Percentiles rank a stretch among this genome's conserved stretches.
These are phyloP conservation scores for Cybosia mesomella DNA, from an alignment of 2,888 invertebrate genomes.

Conservation along the genomic window DNA sequence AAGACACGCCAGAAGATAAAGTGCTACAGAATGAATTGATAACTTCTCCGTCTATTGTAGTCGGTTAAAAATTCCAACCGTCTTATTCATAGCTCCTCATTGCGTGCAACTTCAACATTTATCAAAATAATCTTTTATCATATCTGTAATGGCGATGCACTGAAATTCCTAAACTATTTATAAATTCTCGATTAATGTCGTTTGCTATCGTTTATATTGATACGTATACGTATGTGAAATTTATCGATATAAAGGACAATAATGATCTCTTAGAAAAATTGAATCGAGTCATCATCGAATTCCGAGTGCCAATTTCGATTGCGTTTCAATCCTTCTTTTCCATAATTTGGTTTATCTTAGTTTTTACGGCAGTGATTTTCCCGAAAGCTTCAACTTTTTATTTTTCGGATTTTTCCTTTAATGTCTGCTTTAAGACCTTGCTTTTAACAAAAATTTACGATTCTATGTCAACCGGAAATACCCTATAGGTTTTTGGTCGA, in stretches of 20 bases:
- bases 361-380: no score
- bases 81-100: slow-evolving; percentile 20
- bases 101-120: slow-evolving; percentile 46
- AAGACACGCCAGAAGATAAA: not conserved
- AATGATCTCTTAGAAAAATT: no score
- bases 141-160: slow-evolving; percentile 46
- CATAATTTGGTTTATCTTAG: no score
- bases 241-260: not conserved
- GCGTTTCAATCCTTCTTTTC: no score
- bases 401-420: no score
- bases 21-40: not conserved
- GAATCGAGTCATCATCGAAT: no score
- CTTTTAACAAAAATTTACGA: no score
- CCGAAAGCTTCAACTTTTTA: no score
- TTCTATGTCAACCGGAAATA: no score
- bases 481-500: no score
- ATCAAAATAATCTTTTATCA: slow-evolving; percentile 51
- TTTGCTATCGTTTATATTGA: slow-evolving; percentile 10
- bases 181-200: slow-evolving; percentile 31
- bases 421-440: no score
- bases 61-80: slow-evolving; percentile 12
- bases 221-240: slow-evolving; percentile 9
- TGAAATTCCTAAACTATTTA: slow-evolving; percentile 54
- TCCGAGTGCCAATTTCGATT: no score
- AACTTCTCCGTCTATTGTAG: not conserved